These are phyloP conservation scores for Apis laboriosa DNA, from an alignment of 1,140 invertebrate genomes.

Conservation along the genomic window DNA sequence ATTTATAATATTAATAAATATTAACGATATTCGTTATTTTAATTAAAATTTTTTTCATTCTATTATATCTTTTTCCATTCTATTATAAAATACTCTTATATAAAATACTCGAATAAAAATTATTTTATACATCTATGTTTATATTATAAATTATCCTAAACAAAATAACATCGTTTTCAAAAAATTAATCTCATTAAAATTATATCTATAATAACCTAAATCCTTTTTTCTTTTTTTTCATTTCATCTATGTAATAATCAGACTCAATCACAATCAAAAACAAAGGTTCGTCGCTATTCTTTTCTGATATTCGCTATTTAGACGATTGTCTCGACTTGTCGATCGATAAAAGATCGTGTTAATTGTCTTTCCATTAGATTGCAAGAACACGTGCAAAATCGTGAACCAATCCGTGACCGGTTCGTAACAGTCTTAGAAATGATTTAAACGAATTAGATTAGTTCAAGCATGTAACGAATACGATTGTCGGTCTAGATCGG, in stretches of 20 bases:
- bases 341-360: slow-evolving; percentile 47
- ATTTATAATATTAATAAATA: too few relatives aligned
- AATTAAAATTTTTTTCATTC: too few relatives aligned
- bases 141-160: too few relatives aligned
- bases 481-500: slow-evolving; percentile 37
- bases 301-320: slow-evolving; percentile 5
- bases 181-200: too few relatives aligned
- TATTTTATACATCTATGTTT: too few relatives aligned
- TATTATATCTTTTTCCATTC: too few relatives aligned
- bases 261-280: neutral
- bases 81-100: too few relatives aligned
- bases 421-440: slow-evolving; percentile 32
- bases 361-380: slow-evolving; percentile 53
- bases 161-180: too few relatives aligned
- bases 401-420: slow-evolving; percentile 38
- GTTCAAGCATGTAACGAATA: slow-evolving; percentile 33
- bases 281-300: neutral
- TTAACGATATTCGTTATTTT: too few relatives aligned
- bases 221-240: neutral
- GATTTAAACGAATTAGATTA: slow-evolving; percentile 44
- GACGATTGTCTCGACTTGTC: neutral
- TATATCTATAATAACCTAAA: too few relatives aligned
- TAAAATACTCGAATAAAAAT: too few relatives aligned
- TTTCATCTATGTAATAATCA: slow-evolving; percentile 3
- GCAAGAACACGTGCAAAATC: slow-evolving; percentile 36